phyloP scores from a whole-genome alignment of 2,113 vertebrate genomes.

The Regulus satrapa region DNA sequence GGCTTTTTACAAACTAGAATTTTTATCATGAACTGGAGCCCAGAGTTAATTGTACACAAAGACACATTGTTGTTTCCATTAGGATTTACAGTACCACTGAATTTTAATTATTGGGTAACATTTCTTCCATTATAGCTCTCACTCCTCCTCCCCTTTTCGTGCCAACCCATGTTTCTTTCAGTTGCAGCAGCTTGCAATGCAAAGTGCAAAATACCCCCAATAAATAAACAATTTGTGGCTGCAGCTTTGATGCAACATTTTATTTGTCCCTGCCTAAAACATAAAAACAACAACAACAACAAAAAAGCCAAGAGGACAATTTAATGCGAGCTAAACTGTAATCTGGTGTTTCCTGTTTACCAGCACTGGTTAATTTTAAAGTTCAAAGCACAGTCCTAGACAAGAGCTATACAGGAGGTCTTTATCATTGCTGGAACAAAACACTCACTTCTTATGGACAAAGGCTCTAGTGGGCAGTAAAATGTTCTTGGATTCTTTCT shows the following conservation, averaged over 20 bases:
- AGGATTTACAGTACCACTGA: constrained; percentile 66
- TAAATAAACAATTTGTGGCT: constrained; percentile 16
- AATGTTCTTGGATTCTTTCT: constrained; percentile 8
- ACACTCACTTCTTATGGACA: constrained; percentile 4
- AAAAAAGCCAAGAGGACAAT: not conserved
- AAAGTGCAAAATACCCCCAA: not conserved
- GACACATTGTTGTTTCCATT: constrained; percentile 68
- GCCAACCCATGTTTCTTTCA: constrained; percentile 27
- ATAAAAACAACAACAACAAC: not conserved
- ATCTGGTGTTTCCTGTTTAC: constrained; percentile 46
- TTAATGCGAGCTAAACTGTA: not conserved
- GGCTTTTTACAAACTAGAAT: constrained; percentile 66
- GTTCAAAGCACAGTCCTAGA: not conserved
- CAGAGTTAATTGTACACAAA: constrained; percentile 73
- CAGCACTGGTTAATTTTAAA: not conserved
- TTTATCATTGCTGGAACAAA: constrained; percentile 33
- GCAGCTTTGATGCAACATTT: not conserved
- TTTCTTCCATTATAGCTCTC: constrained; percentile 53
- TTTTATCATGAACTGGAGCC: constrained; percentile 67
- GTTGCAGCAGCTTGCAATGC: not conserved
- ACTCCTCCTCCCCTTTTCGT: constrained; percentile 24
- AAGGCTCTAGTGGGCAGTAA: constrained; percentile 12
- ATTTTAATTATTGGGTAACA: constrained; percentile 71
- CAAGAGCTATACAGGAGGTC: constrained; percentile 46
- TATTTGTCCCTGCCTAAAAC: not conserved